These are phyloP conservation scores for Pteropus alecto DNA, from an alignment of 2,113 vertebrate species.

Conservation along the genomic window DNA sequence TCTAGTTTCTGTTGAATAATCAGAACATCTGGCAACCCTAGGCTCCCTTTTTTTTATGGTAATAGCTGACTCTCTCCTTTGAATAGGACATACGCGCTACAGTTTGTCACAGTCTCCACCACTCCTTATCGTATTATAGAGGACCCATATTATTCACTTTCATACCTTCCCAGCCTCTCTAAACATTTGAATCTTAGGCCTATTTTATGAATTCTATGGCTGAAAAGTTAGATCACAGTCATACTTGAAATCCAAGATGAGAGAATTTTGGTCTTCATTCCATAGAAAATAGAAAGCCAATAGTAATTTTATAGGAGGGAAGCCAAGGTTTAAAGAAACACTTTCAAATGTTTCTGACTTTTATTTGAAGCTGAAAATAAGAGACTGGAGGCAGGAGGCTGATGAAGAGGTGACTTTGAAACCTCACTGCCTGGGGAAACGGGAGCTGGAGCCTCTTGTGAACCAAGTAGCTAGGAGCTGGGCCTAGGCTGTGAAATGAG, in stretches of 20 bases:
- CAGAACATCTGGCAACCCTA: not conserved
- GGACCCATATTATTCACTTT: not conserved
- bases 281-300: not conserved
- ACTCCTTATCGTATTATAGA: not conserved
- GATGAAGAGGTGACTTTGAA: not conserved
- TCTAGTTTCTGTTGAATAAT: not conserved
- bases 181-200: not conserved
- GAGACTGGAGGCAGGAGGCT: not conserved
- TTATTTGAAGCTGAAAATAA: conserved; percentile 6
- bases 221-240: not conserved
- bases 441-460: not conserved
- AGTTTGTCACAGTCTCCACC: not conserved
- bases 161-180: not conserved
- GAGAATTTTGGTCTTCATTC: not conserved
- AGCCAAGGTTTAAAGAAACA: not conserved
- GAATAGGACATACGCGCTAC: not conserved
- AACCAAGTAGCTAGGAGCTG: not conserved
- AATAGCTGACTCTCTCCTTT: not conserved
- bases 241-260: not conserved
- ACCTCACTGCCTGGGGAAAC: not conserved
- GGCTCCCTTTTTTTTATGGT: not conserved
- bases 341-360: not conserved
- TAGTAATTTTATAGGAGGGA: not conserved
- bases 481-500: not conserved
- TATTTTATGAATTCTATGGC: not conserved